Base-by-base conservation (phyloP, 1,140 invertebrate genomes). In the Polypedilum vanderplanki region DNA sequence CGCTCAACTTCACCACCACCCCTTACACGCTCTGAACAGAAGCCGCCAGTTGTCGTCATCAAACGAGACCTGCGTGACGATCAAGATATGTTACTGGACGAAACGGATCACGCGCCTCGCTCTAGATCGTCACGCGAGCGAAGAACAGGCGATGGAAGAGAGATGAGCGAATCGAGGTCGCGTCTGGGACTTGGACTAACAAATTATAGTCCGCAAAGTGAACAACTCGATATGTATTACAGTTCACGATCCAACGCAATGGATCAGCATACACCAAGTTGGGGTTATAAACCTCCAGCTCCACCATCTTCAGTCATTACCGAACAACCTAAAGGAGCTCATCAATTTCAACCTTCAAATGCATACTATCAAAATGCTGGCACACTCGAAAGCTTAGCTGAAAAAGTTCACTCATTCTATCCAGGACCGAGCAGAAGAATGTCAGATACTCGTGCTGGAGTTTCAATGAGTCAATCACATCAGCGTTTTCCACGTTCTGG, bases 31-130 rank as follows among this genome's bases (percentile, higher is more conserved):
- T 86, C 89, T 1, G 93, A 95, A 80, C 91, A 92, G 80, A 95
- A 95, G 81, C 94, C 95, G 64, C 93, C 95, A 33, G 95, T 97
- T 17, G 95, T 97, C 10, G 94, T 98, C 7, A 91, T 97, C 75
- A 97, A 97, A 82, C 89, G 94, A 74, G 94, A 96, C 79, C 87
- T 95, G 77, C 88, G 92, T 57, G 93, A 96, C 77, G 95, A 96
- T 78, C 92, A 93, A 78, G 88, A 86, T 41, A 75, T 83, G 77
- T 7, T 70, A 4, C 77, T 81, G 75, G 88, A 89, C 77, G 86
- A 87, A 75, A 80, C 83, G 41, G 86, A 87, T 78, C 80, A 81
- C 33, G 81, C 81, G 78, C 79, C 80, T 80, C 76, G 83, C 78
- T 79, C 83, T 79, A 79, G 81, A 76, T 83, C 81, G 80, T 82